These are phyloP conservation scores for Neelides sp. DNA, from an alignment of 1,140 invertebrate species.

Conservation along the genomic window DNA sequence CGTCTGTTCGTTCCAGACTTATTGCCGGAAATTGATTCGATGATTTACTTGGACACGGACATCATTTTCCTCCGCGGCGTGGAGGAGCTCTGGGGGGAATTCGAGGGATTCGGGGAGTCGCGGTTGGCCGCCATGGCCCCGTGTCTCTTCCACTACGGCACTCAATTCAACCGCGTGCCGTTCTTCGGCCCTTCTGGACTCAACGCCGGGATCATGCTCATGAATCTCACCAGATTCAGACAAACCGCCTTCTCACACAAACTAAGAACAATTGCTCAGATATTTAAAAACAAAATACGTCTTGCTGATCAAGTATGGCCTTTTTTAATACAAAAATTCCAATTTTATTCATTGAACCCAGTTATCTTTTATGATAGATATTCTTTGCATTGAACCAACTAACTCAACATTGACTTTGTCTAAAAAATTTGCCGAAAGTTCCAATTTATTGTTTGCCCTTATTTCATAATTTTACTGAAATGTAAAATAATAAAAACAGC, in stretches of 20 bases:
- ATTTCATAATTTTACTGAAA: too few relatives aligned
- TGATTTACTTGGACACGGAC: conserved; percentile 29
- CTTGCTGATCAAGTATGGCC: conserved; percentile 29
- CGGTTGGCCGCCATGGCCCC: conserved; percentile 21
- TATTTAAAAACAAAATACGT: conserved; percentile 21
- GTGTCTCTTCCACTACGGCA: conserved; percentile 26
- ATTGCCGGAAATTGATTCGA: conserved; percentile 9
- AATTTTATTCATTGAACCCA: too few relatives aligned
- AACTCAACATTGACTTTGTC: too few relatives aligned
- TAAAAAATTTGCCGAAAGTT: too few relatives aligned
- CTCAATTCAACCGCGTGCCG: conserved; percentile 11
- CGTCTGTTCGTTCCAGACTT: conserved; percentile 26
- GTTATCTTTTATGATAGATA: too few relatives aligned
- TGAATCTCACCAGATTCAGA: conserved; percentile 27
- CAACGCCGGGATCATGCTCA: conserved; percentile 24
- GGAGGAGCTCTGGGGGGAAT: conserved; percentile 21
- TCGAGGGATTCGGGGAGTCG: conserved; percentile 6
- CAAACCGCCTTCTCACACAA: conserved; percentile 15
- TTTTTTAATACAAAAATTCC: too few relatives aligned
- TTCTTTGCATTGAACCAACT: too few relatives aligned
- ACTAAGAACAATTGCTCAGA: conserved; percentile 14
- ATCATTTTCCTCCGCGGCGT: conserved; percentile 23
- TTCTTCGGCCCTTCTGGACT: conserved; percentile 22
- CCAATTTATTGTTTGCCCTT: too few relatives aligned
- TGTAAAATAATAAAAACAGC: too few relatives aligned